phyloP scores from a whole-genome alignment of 2,113 vertebrate genomes.

The Sakesphorus luctuosus region DNA sequence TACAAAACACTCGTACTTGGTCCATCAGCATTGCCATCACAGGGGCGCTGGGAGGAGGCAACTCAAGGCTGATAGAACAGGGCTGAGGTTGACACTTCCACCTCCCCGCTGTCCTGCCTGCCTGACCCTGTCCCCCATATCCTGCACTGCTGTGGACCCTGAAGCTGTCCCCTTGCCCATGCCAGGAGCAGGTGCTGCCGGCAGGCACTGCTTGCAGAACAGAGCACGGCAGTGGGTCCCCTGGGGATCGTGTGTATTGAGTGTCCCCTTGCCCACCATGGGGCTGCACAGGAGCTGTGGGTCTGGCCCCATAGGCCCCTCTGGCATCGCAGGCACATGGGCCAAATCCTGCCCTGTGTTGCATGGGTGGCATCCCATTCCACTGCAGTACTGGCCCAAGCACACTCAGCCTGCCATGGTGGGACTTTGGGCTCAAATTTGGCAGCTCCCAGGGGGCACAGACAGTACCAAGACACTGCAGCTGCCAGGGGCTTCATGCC shows the following conservation, averaged over 20 bases:
- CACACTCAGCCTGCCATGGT: fast-evolving
- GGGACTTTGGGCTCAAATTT: neutral
- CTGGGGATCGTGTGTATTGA: fast-evolving
- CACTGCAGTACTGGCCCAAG: fast-evolving
- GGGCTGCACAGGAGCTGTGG: neutral
- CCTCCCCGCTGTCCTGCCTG: neutral
- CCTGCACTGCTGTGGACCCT: neutral
- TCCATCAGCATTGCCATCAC: slow-evolving; percentile 76
- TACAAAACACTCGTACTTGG: slow-evolving; percentile 69
- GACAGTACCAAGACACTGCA: fast-evolving
- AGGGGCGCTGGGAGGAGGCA: slow-evolving; percentile 74
- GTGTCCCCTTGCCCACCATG: neutral
- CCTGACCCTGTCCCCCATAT: neutral
- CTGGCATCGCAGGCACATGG: fast-evolving
- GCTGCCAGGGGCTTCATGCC: neutral
- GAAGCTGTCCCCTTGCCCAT: neutral
- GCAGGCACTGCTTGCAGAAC: neutral
- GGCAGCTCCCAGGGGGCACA: neutral
- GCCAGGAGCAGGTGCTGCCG: neutral
- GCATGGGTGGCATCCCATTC: fast-evolving
- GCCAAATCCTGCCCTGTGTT: neutral
- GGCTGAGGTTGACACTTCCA: slow-evolving; percentile 45
- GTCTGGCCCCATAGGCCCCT: neutral
- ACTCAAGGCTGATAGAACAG: slow-evolving; percentile 80
- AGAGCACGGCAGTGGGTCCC: fast-evolving